Evolutionary conservation across 2,797 vertebrate genomes (phyloP).

Genomic region (Sphaeramia orbicularis): DNA sequence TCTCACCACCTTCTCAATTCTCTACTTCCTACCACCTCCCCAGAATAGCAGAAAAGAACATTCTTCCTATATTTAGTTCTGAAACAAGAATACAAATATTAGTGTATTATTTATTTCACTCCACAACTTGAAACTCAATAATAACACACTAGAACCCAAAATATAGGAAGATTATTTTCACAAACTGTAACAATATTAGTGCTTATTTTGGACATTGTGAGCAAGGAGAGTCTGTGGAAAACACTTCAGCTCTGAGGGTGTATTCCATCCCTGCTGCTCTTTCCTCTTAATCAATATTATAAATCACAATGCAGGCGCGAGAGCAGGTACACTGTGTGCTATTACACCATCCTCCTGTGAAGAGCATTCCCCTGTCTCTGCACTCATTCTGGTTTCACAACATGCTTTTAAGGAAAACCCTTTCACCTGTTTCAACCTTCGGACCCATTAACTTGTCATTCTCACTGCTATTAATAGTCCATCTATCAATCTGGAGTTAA

Average conservation of each 20-base stretch:
- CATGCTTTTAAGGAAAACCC: constrained; percentile 62
- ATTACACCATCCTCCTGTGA: constrained; percentile 9
- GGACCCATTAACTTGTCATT: constrained; percentile 70
- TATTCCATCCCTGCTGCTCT: background rate
- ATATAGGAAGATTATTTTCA: no score
- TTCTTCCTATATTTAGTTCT: no score
- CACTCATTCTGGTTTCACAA: constrained; percentile 38
- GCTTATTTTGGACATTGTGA: no score
- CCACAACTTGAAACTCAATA: no score
- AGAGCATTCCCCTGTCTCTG: constrained; percentile 24
- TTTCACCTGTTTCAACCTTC: constrained; percentile 59
- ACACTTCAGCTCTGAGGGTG: background rate
- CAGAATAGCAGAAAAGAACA: no score
- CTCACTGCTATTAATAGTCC: constrained; percentile 63
- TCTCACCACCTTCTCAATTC: no score
- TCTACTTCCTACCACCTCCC: no score
- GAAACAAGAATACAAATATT: no score
- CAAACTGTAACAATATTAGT: no score
- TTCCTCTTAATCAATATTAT: constrained; percentile 5
- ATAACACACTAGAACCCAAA: no score
- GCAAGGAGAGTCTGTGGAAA: no score
- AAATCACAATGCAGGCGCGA: background rate
- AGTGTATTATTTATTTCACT: no score
- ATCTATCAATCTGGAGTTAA: constrained; percentile 29
- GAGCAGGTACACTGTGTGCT: background rate